A percentile compares a stretch with the other conserved stretches of the same genome.
Conservation (phyloP, 2,113 vertebrate species). For the Eulacestoma nigropectus region DNA sequence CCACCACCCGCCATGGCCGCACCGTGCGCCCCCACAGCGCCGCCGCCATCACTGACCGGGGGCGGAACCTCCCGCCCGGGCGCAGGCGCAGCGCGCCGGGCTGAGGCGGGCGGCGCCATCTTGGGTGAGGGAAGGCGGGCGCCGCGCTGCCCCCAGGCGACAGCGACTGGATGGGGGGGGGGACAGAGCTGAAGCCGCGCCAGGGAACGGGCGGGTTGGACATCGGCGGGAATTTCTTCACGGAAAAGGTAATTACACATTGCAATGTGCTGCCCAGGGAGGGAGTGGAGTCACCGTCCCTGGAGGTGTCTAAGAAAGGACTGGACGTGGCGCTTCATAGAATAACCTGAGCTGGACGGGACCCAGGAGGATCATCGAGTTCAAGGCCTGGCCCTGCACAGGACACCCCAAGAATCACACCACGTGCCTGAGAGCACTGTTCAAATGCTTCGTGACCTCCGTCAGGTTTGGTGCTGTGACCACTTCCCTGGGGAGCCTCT, state of each 20-base stretch:
- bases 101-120: background rate
- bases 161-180: rapidly evolving
- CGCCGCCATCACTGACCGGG: background rate
- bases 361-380: background rate
- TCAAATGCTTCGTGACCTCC: background rate
- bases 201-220: rapidly evolving
- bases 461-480: background rate
- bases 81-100: background rate
- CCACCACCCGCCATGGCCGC: background rate
- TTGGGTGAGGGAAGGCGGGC: background rate
- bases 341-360: background rate
- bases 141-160: background rate
- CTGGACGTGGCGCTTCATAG: background rate
- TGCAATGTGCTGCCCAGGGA: background rate
- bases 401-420: background rate
- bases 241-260: background rate
- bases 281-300: background rate
- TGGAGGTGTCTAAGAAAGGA: background rate
- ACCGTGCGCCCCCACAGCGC: background rate
- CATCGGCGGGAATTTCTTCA: background rate
- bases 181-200: rapidly evolving
- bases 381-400: background rate
- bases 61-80: rapidly evolving
- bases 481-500: background rate
- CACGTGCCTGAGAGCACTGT: background rate